These are phyloP conservation scores for Aelia acuminata DNA, from an alignment of 2,888 invertebrate genomes.

Conservation along the genomic window DNA sequence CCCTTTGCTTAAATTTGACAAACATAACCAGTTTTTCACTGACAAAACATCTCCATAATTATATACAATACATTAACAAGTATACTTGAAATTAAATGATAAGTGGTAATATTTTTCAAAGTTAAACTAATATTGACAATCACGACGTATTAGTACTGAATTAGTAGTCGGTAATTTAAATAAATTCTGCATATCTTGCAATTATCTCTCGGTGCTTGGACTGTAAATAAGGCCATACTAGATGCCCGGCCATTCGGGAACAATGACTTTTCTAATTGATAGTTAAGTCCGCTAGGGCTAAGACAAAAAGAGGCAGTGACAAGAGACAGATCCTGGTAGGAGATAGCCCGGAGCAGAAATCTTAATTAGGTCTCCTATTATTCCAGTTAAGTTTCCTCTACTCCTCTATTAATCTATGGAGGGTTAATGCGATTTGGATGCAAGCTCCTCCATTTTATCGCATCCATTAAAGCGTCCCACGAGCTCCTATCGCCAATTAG, in stretches of 20 bases:
- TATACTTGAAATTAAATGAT: too few species aligned
- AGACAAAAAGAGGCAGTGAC: constrained; percentile 37
- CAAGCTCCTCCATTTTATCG: not conserved
- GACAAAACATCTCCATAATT: too few species aligned
- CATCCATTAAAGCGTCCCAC: not conserved
- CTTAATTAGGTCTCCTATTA: constrained; percentile 46
- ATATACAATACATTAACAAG: too few species aligned
- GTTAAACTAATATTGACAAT: not conserved
- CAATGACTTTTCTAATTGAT: constrained; percentile 44
- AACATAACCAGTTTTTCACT: too few species aligned
- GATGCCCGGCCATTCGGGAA: not conserved
- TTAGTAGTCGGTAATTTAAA: not conserved
- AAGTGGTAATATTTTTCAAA: too few species aligned
- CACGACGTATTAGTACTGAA: not conserved
- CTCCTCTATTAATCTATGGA: constrained; percentile 23
- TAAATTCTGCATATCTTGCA: not conserved
- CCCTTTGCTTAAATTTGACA: too few species aligned
- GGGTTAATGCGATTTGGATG: constrained; percentile 19
- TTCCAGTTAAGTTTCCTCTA: constrained; percentile 28
- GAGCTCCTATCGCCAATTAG: constrained; percentile 32
- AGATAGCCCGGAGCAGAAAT: constrained; percentile 15
- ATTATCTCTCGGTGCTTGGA: not conserved
- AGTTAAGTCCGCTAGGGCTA: not conserved
- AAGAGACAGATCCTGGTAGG: not conserved
- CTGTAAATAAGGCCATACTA: constrained; percentile 11